These are phyloP conservation scores for Elgaria multicarinata DNA, from an alignment of 2,113 vertebrate genomes.

Conservation along the genomic window DNA sequence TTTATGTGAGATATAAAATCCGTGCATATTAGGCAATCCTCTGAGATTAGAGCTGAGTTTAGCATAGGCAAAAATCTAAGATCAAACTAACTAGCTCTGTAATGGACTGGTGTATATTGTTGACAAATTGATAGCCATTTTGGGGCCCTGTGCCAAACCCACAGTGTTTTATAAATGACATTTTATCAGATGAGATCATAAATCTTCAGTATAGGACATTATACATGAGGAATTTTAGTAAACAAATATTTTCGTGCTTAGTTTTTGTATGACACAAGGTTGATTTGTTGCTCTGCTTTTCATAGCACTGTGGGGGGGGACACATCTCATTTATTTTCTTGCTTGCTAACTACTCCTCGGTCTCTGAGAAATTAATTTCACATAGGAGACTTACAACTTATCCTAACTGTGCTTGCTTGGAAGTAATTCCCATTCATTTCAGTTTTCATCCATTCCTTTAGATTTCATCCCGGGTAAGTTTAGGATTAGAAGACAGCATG, in stretches of 20 bases:
- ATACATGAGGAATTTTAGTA: slow-evolving; percentile 36
- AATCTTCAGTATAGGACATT: slow-evolving; percentile 31
- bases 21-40: slow-evolving; percentile 41
- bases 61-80: slow-evolving; percentile 39
- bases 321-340: not conserved
- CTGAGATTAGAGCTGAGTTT: slow-evolving; percentile 46
- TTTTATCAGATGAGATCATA: slow-evolving; percentile 47
- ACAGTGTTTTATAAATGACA: slow-evolving; percentile 31
- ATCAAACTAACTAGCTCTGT: slow-evolving; percentile 42
- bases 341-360: not conserved
- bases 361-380: not conserved
- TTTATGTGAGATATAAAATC: slow-evolving; percentile 36
- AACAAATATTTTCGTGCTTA: slow-evolving; percentile 41
- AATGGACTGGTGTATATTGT: slow-evolving; percentile 18
- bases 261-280: slow-evolving; percentile 24
- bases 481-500: not conserved
- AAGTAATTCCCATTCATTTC: not conserved
- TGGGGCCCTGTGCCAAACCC: slow-evolving; percentile 42
- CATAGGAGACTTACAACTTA: not conserved
- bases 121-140: slow-evolving; percentile 44
- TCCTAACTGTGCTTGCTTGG: not conserved
- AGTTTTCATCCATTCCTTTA: not conserved
- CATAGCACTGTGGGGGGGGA: not conserved
- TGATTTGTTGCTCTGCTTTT: not conserved
- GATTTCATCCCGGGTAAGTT: not conserved